Evolutionary conservation across 1,140 invertebrate genomes (phyloP), one percentile per base, ranked within the genome.

Genomic region (Mesaphorura yosii): DNA sequence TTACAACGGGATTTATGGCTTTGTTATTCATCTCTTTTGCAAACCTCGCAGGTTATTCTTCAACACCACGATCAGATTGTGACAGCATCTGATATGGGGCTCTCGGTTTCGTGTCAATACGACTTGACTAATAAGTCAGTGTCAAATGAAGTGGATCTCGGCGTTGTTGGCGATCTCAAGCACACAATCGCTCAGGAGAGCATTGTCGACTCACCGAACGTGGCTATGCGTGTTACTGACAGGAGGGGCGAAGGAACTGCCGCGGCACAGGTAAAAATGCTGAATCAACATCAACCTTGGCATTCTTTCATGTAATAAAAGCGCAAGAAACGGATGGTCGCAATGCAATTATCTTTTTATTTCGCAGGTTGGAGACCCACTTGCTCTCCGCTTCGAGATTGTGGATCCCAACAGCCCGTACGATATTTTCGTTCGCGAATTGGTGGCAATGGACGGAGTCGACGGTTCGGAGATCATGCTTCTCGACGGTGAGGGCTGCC

Each of bases 51-150:
- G 60, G 60, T 63, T 12, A 68, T 91, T 29, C 90, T 91, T 63
- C 88, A 94, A 67, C 88, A 93, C 70, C 89, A 94, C 70, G 88
- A 93, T 67, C 89, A 86, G 56, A 92, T 94, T 60, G 88, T 94
- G 40, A 94, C 90, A 37, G 90, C 87, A 39, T 88, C 87, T 5
- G 89, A 93, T 76, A 75, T 93, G 62, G 89, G 88, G 2, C 75
- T 93, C 23, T 87, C 87, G 3, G 83, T 93, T 25, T 88, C 88
- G 55, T 93, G 90, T 68, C 88, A 91, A 66, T 93, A 92, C 68
- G 88, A 93, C 68, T 75, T 93, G 37, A 87, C 84, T 51, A 93
- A 94, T 69, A 90, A 89, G 71, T 90, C 86, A 25, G 87, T 94
- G 6, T 84, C 86, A 10, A 92, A 93, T 70, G 86, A 88, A 68